Evolutionary conservation across 2,888 invertebrate genomes (phyloP), one percentile per base, ranked within the genome.

Genomic region (Drosophila helvetica): DNA sequence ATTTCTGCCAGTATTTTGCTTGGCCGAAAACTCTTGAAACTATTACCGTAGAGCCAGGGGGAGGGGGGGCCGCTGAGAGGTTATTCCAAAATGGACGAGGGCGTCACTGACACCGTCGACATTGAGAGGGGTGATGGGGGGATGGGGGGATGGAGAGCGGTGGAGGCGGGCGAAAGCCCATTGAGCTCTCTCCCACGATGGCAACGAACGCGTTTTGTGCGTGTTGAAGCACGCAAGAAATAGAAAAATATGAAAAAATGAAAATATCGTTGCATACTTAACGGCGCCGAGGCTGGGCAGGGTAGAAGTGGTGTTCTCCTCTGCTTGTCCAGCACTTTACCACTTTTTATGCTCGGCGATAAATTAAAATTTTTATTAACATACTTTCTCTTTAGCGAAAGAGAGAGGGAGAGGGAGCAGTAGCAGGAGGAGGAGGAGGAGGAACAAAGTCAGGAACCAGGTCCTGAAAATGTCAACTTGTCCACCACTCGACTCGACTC

Each of bases 361-460:
- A 81, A 81, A 86, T 81, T 81, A 78, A 83, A 83, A 83, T 66
- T 81, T 77, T 80, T 80, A 85, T 80, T 85, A 80, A 79, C 86
- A 81, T 84, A 74, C 74, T 80, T 80, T 78, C 73, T 72, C 69
- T 52, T 33, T 53, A 56, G 52, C 45, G n/a, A 42, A 33, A 52
- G 18, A 52, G 38, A 45, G 45, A 45, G 15, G 15, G 5, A 56
- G 19, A 22, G 19, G 45, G 27, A 52, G 51, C 38, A 46, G 30
- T 27, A 9, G 1, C 12, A 18, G 15, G 45, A 42, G 5, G n/a
- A n/a, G 38, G 10, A 18, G 50, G 45, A 17, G 57, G 47, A 59
- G 50, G n/a, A n/a, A n/a, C n/a, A n/a, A n/a, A n/a, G n/a, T n/a
- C 53, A 19, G 15, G 38, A 38, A 38, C 12, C 38, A 38, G 38